These are phyloP conservation scores for Zaprionus capensis DNA, from an alignment of 1,140 invertebrate genomes.

Conservation along the genomic window DNA sequence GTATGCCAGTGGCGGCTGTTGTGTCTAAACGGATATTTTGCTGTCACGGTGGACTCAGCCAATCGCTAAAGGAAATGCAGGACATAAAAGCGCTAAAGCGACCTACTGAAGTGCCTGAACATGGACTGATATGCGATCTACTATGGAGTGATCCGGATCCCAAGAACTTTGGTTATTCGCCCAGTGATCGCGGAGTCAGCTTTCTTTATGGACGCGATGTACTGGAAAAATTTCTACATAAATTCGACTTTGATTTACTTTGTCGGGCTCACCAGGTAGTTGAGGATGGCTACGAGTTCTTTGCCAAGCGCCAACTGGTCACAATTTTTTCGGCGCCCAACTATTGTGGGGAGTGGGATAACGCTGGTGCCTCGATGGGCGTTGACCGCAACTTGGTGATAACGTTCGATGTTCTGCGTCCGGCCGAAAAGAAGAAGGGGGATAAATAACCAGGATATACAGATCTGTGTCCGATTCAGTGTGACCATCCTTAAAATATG, in stretches of 20 bases:
- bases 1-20: slow-evolving; percentile 95
- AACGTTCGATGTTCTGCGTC: slow-evolving; percentile 87
- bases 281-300: slow-evolving; percentile 99
- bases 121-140: slow-evolving; percentile 96
- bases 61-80: slow-evolving; percentile 94
- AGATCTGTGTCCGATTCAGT: neutral
- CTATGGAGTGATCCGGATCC: slow-evolving; percentile 99
- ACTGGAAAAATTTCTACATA: slow-evolving; percentile 95
- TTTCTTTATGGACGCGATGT: slow-evolving; percentile 97
- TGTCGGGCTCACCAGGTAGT: slow-evolving; percentile 98
- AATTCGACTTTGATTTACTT: slow-evolving; percentile 97
- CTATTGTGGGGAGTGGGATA: slow-evolving; percentile 96
- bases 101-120: slow-evolving; percentile 95
- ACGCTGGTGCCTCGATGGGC: slow-evolving; percentile 98
- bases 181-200: slow-evolving; percentile 97
- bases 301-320: slow-evolving; percentile 98
- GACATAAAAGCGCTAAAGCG: slow-evolving; percentile 93
- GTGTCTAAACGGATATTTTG: slow-evolving; percentile 99
- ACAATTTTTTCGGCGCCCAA: slow-evolving; percentile 92
- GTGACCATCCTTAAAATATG: no score
- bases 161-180: slow-evolving; percentile 93
- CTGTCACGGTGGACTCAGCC: slow-evolving; percentile 96
- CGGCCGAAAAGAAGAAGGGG: neutral
- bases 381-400: slow-evolving; percentile 99
- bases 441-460: neutral